These are phyloP conservation scores for Drosophila pseudoobscura DNA, from an alignment of 1,140 invertebrate genomes.

Conservation along the genomic window DNA sequence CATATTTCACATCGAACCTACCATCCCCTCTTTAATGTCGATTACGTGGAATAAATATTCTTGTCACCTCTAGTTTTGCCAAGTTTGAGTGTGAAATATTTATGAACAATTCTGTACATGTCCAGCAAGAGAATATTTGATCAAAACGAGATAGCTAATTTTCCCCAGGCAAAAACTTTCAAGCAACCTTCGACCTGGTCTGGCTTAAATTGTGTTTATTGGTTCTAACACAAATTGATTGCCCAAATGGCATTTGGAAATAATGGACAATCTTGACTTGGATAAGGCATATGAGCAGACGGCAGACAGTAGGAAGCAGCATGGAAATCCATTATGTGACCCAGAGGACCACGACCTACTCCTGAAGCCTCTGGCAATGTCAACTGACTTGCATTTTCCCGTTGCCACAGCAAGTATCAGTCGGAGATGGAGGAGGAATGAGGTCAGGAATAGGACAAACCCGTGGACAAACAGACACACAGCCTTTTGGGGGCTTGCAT, in stretches of 20 bases:
- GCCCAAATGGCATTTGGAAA: slow-evolving; percentile 47
- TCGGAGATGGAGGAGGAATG: background rate
- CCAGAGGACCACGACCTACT: background rate
- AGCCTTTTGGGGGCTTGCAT: slow-evolving; percentile 28
- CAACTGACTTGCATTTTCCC: slow-evolving; percentile 7
- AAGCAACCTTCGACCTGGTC: slow-evolving; percentile 15
- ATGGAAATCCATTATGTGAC: background rate
- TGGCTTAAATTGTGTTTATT: slow-evolving; percentile 49
- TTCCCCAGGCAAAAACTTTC: slow-evolving; percentile 11
- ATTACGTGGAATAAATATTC: slow-evolving; percentile 37
- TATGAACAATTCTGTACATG: slow-evolving; percentile 29
- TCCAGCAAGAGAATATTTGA: slow-evolving; percentile 16
- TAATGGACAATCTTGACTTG: slow-evolving; percentile 38
- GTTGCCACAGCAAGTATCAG: slow-evolving; percentile 26
- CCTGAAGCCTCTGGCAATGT: slow-evolving; percentile 1
- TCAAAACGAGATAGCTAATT: background rate
- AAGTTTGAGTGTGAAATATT: slow-evolving; percentile 30
- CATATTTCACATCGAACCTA: too few relatives aligned
- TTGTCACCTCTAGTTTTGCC: slow-evolving; percentile 24
- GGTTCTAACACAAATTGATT: slow-evolving; percentile 56
- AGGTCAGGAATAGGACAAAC: background rate
- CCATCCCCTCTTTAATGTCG: too few relatives aligned
- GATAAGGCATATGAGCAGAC: background rate
- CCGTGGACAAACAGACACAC: background rate
- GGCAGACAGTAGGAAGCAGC: too few relatives aligned